Conservation (phyloP, 1,140 invertebrate genomes). For the Pseudobourletiella spinata region DNA sequence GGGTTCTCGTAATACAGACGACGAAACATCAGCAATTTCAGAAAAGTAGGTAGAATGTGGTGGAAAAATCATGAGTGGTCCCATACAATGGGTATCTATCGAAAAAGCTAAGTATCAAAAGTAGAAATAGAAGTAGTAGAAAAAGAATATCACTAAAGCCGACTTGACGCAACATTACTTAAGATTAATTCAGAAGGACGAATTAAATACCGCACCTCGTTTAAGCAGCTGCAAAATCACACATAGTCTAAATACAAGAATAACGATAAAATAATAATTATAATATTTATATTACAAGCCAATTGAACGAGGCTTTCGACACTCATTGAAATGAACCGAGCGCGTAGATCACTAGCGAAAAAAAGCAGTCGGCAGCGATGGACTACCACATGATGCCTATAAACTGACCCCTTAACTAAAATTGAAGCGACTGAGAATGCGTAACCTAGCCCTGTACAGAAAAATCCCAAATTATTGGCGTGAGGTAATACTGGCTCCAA, state of each 20-base stretch:
- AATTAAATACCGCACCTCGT: neutral
- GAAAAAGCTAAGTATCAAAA: too few species aligned
- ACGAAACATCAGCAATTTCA: slow-evolving; percentile 40
- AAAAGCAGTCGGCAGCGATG: slow-evolving; percentile 33
- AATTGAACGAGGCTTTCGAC: too few species aligned
- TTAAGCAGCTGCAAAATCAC: neutral
- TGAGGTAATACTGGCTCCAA: slow-evolving; percentile 5
- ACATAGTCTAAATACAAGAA: neutral
- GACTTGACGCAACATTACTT: neutral
- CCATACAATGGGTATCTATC: slow-evolving; percentile 46
- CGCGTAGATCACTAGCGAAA: slow-evolving; percentile 27
- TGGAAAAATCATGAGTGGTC: slow-evolving; percentile 47
- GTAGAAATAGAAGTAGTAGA: too few species aligned
- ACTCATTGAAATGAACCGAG: neutral
- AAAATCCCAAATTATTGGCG: neutral
- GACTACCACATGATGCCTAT: slow-evolving; percentile 25
- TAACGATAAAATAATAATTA: too few species aligned
- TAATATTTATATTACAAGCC: too few species aligned
- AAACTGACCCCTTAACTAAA: slow-evolving; percentile 9
- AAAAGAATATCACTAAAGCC: too few species aligned
- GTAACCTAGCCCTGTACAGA: too few species aligned
- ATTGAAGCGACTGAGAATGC: neutral
- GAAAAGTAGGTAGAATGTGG: slow-evolving; percentile 35
- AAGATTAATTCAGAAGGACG: neutral
- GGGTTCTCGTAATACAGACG: slow-evolving; percentile 39